Base-by-base conservation (phyloP, 2,113 vertebrate species). In the Plotosus lineatus region DNA sequence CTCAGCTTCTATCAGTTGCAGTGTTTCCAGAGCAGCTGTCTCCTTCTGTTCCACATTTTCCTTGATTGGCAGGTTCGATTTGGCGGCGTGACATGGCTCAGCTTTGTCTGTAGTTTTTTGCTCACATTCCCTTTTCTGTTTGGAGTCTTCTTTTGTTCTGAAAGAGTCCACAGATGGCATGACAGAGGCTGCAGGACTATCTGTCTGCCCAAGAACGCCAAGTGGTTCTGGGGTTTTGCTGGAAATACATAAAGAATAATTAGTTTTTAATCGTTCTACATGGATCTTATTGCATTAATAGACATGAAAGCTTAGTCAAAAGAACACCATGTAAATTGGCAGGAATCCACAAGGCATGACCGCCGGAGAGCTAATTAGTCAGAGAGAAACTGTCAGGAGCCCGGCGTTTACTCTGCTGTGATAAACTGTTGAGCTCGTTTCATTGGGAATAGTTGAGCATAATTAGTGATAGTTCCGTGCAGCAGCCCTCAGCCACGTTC, bases 1-100 rank as follows among this genome's bases (percentile, higher is more conserved):
- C 46, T 79, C 58, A 42, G 63, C 75, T 17, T 44, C 33, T 33
- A 15, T 78, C 14, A 8, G n/a, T 56, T 36, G 28, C 19, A 36
- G 12, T 38, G 17, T 76, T 46, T 42, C 69, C 19, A 23, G 50
- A 58, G 74, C 21, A 31, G 17, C 38, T n/a, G 50, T 31, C 14
- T 85, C 63, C 65, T 77, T 55, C 58, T 80, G 72, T 75, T 80
- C 65, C 40, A 65, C 4, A 53, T 78, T 65, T 63, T 44, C 17
- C n/a, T n/a, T 73, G n/a, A 75, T 6, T 19, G 75, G 81, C 58
- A 58, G 26, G 53, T 48, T 36, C 31, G 80, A 42, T 60, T 74
- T n/a, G 3, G 46, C 19, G 36, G 15, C n/a, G 11, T 19, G 69
- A 44, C 42, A 10, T 23, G 71, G 36, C 17, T 83, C 76, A 14